phyloP scores from a whole-genome alignment of 2,888 invertebrate genomes.

The Melolontha melolontha region DNA sequence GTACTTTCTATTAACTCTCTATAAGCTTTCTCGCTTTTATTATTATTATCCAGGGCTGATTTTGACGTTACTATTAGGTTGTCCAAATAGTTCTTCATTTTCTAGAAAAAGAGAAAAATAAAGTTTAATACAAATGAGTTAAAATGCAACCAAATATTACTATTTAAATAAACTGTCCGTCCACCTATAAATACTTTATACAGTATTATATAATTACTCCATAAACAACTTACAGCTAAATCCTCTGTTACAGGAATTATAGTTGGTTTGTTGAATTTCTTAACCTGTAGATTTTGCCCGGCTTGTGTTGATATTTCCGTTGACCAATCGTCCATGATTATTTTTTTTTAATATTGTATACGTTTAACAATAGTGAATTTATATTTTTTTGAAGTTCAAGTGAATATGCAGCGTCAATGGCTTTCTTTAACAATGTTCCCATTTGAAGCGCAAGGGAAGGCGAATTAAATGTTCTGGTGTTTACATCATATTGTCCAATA shows the following conservation, averaged over 20 bases:
- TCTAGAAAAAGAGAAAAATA: too few relatives aligned
- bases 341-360: slow-evolving; percentile 13
- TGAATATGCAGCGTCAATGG: slow-evolving; percentile 35
- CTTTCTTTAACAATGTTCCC: slow-evolving; percentile 40
- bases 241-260: slow-evolving; percentile 44
- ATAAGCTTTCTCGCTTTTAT: too few relatives aligned
- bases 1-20: too few relatives aligned
- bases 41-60: too few relatives aligned
- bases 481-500: slow-evolving; percentile 30
- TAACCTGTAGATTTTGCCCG: too few relatives aligned
- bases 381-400: slow-evolving; percentile 34
- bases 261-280: too few relatives aligned
- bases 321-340: slow-evolving; percentile 35
- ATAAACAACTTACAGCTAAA: slow-evolving; percentile 39
- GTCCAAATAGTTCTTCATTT: too few relatives aligned
- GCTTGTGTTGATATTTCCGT: slow-evolving; percentile 39
- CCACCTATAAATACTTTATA: not conserved
- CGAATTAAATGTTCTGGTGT: slow-evolving; percentile 5
- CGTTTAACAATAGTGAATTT: slow-evolving; percentile 11
- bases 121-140: too few relatives aligned
- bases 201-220: not conserved
- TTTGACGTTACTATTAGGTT: too few relatives aligned
- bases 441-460: too few relatives aligned
- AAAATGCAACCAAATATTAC: slow-evolving; percentile 11
- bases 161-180: not conserved